Evolutionary conservation across 2,113 vertebrate genomes (phyloP), one percentile per base, ranked within the genome.

Genomic region (Cisticola juncidis): DNA sequence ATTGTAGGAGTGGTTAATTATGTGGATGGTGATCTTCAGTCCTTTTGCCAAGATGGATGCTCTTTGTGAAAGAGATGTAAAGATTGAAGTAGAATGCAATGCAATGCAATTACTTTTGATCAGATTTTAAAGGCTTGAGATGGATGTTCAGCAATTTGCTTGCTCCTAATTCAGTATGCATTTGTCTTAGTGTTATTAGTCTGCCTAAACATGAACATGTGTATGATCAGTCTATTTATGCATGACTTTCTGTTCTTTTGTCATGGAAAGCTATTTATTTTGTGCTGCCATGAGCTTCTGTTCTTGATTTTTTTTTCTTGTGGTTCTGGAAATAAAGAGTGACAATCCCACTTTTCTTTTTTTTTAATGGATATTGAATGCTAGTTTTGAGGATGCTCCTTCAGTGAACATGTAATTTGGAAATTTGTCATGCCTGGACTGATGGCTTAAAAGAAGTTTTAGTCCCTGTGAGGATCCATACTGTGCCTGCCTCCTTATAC

Each of bases 141-240:
- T 89, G 48, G 84, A 53, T 50, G 25, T 81, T 87, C 83, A 91
- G 77, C 57, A 79, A 69, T 94, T 77, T 84, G 17, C 40, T 80
- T 92, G 45, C 21, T 94, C 33, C n/a, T 94, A 82, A 95, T 94
- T 70, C 83, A 35, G 60, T 81, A 87, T 57, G 78, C 69, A 85
- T 95, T 92, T 89, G 69, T 71, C 1, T 78, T 56, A 68, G 18
- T 86, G 73, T 92, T 94, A 65, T 65, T 95, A 91, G 56, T 83
- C 76, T 88, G 54, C 74, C 81, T 96, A 92, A 96, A 95, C 65
- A 76, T 76, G 51, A 96, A 95, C 65, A 76, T 79, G 51, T 90
- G 83, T 94, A 84, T 78, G 91, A 95, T 91, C 53, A 48, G 51
- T 94, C 94, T 94, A 89, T 94, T 92, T 95, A 54, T 92, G 94